Evolutionary conservation across 1,140 invertebrate genomes (phyloP), one percentile per base, ranked within the genome.

Genomic region (Spodoptera frugiperda): DNA sequence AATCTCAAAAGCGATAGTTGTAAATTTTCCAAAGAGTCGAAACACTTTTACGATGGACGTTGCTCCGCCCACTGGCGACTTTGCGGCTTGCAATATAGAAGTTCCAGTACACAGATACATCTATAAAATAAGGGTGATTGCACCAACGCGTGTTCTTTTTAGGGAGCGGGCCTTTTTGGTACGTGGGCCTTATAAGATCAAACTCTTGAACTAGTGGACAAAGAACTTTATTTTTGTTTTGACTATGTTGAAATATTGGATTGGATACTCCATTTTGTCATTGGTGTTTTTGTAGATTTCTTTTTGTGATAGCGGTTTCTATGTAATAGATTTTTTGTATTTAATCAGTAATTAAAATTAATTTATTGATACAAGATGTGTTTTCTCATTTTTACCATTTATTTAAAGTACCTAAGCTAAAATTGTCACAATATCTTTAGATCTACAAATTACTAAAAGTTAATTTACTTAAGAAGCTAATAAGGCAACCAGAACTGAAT

Each of bases 1-100:
- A 93, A 93, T 93, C 90, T 92, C 88, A 82, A 83, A 78, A 79
- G 81, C 87, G 86, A 90, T 91, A 89, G 90, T 89, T 90, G 90
- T 93, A 93, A 93, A 93, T 93, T 89, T 90, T 82, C 87, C 78
- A 82, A 86, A 80, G 86, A 89, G 82, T 88, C 77, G 83, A 25
- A 85, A 80, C 81, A 87, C 83, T 89, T 91, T 93, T 93, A 93
- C 89, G 89, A 91, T 87, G 86, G 88, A 87, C 86, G 65, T 81
- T 72, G 86, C 87, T 74, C 87, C 90, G 81, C 89, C 90, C 89
- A 93, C 89, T 88, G 91, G 87, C 82, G 90, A 87, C 85, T 88
- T 88, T 87, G 88, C 84, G 87, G 85, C 84, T 78, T 82, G 78
- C 82, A 82, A 83, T 68, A 76, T 79, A 82, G 86, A 86, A 81